Conservation (phyloP, 2,797 vertebrate species). For the Acipenser transmontanus region DNA sequence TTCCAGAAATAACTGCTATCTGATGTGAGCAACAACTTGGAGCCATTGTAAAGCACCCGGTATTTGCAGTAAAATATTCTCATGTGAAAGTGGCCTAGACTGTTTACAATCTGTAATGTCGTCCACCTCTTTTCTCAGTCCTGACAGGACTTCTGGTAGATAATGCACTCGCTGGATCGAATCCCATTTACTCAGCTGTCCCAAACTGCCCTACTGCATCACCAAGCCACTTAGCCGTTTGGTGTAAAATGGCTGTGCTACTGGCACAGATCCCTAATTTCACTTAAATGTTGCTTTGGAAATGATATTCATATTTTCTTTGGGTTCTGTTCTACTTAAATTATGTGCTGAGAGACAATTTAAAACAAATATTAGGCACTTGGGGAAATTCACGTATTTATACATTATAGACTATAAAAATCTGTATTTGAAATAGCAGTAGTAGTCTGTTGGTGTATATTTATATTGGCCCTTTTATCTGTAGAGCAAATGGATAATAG, state of each 20-base stretch:
- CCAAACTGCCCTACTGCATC: constrained; percentile 43
- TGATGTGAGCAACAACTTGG: too few species aligned
- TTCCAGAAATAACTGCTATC: too few species aligned
- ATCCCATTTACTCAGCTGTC: constrained; percentile 55
- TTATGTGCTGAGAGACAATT: constrained; percentile 65
- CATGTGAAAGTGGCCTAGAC: constrained; percentile 34
- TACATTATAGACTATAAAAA: constrained; percentile 45
- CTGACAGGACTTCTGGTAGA: constrained; percentile 49
- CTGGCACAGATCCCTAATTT: constrained; percentile 43
- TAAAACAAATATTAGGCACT: constrained; percentile 61
- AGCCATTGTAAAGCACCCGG: background rate
- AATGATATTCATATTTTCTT: constrained; percentile 53
- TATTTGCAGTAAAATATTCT: constrained; percentile 30
- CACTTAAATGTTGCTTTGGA: constrained; percentile 47
- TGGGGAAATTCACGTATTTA: constrained; percentile 57
- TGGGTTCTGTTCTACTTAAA: constrained; percentile 58
- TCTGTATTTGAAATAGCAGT: constrained; percentile 44
- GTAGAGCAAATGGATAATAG: too few species aligned
- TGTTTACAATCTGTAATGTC: constrained; percentile 56
- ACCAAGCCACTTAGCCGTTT: constrained; percentile 47
- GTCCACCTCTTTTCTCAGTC: constrained; percentile 36
- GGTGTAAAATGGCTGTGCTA: constrained; percentile 55
- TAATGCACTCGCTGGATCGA: constrained; percentile 52
- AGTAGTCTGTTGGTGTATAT: too few species aligned
- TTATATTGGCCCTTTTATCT: too few species aligned